Evolutionary conservation across 2,888 invertebrate genomes (phyloP), one percentile per base, ranked within the genome.

Genomic region (Leptopilina syphax): DNA sequence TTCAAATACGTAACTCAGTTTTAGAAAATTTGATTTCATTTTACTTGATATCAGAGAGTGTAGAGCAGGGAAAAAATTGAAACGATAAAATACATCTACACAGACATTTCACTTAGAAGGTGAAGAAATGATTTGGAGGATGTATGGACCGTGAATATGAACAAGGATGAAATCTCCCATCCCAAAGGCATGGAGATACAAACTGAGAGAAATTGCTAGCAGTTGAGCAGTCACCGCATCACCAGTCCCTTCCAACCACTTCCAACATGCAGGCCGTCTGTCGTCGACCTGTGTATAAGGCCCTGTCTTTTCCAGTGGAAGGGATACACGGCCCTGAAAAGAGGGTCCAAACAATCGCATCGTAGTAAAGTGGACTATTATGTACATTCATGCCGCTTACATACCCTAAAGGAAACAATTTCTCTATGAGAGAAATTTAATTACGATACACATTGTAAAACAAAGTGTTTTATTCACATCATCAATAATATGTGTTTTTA

Each of bases 161-260:
- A 57, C 70, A 34, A 13, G 57, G 73, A 73, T 73, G 68, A 65
- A 79, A 8, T 54, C 77, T 67, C 70, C 34, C 73, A 13, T 1
- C 27, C 27, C 27, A 27, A 34, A 73, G 50, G 34, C 73, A 73
- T 24, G 50, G 27, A 5, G 65, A 65, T 34, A 73, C 77, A 76
- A 82, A 81, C 84, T 85, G 83, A 85, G 81, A 80, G 65, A 77
- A 34, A 68, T 65, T 63, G 79, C 34, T 83, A 84, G 82, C 84
- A 81, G 77, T 81, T 27, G 77, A 84, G 82, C 84, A 81, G 77
- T 81, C 34, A 78, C 66, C 80, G 77, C 80, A 54, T 77, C 77
- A 76, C 24, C 3, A 18, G 67, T 44, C 41, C 47, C 67, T 77
- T 65, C 77, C 77, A 77, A 34, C 18, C 18, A 18, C 18, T 18